Base-by-base conservation (phyloP, 2,797 vertebrate genomes). In the Psittacula echo region DNA sequence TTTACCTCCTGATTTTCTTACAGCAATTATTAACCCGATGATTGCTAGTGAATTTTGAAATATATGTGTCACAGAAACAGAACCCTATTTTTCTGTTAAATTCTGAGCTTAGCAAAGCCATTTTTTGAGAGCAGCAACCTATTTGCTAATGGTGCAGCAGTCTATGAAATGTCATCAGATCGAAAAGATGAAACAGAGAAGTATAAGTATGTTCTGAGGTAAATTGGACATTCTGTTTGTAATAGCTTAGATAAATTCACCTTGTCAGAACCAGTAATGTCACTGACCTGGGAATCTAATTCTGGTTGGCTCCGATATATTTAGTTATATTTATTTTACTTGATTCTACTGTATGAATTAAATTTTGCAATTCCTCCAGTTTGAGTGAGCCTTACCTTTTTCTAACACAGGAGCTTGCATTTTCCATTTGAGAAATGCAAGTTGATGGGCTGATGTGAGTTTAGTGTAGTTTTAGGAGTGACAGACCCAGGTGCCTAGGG, bases 221-320 rank as follows among this genome's bases (percentile, higher is more conserved):
- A 88, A 79, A 93, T 75, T 84, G 50, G 60, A 70, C 58, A 48
- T 76, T 41, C 54, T 75, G n/a, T 74, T 95, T 64, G 14, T 67
- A 73, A 94, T 85, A 94, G 27, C 41, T 62, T 92, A 66, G 50
- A 91, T 81, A 89, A 83, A 91, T 91, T 91, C 54, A 42, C 42
- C 14, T 81, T 90, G 70, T 78, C 62, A 42, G 66, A 91, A 76
- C 10, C 30, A 78, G 50, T 88, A 56, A 91, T n/a, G 23, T 66
- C 76, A 45, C 29, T 81, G 41, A 73, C 29, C 47, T 67, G 29
- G 27, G 13, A 94, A 92, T 88, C 51, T 86, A 86, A 94, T 91
- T 88, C 54, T 51, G 50, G 41, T 45, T 85, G 30, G 90, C 64
- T 86, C 16, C 29, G 82, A n/a, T 78, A 60, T 62, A 67, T 93